Base-by-base conservation (phyloP, 2,888 invertebrate species). In the Lasius platythorax region DNA sequence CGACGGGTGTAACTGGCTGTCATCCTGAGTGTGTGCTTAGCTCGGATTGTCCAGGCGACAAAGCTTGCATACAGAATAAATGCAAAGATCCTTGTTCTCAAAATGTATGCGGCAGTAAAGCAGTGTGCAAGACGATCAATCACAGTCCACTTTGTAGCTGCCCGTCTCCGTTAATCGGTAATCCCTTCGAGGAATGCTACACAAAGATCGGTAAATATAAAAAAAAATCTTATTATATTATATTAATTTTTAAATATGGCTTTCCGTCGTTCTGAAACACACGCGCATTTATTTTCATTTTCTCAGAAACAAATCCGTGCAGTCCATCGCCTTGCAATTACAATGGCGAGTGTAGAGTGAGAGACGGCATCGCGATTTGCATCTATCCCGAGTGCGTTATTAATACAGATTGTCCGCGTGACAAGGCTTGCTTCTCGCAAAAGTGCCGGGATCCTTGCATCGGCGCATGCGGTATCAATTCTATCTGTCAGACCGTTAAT, bases 381-480 rank as follows among this genome's bases (percentile, higher is more conserved):
- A 96, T 96, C 79, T 98, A 98, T 95, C 98, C 98, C 0, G 98
- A 98, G 95, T 98, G 98, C 94, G 96, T 98, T 3, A 97, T 97
- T 78, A 98, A 98, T 93, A 97, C 97, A n/a, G 98, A 98, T 91
- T 99, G 98, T 95, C 96, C 98, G 0, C 96, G 97, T 82, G 97
- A 98, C 88, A 97, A 97, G 90, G 97, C 98, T 1, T 98, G 98
- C 93, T 97, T 97, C 91, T 96, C 96, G 58, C 98, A 98, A 89
- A 97, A 97, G 93, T 99, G 98, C 93, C 96, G 97, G 85, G 98
- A 98, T 95, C 98, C 98, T 58, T 98, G 98, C 93, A 96, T 96
- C 79, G 97, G 97, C 88, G 97, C 97, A 18, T 98, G 98, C 91
- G 98, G 98, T 70, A 94, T 98, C 12, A 98, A 98, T 91, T 98